Base-by-base conservation (phyloP, 2,113 vertebrate genomes). In the Carassius auratus region DNA sequence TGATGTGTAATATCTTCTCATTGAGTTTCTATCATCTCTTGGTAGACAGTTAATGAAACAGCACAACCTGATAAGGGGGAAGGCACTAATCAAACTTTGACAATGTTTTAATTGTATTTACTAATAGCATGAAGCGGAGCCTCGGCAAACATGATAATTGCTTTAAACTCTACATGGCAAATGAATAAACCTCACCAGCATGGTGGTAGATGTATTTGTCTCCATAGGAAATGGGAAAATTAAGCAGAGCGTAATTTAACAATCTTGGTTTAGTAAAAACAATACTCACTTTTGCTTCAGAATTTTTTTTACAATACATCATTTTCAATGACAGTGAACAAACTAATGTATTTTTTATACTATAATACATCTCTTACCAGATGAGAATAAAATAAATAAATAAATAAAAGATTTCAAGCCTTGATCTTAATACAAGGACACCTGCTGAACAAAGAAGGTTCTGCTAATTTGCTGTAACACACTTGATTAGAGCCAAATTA, bases 21-120 rank as follows among this genome's bases (percentile, higher is more conserved):
- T 85, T 87, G 87, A 88, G 83, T 87, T 90, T 87, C 87, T 88
- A 90, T 90, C 87, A 85, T 86, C 83, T 85, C 57, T 62, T 69
- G 76, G 76, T 91, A 85, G 84, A 87, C 61, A 48, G 87, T 83
- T 84, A 88, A 87, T 86, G 80, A 85, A 85, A 90, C 86, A 85
- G 86, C 82, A 88, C 75, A 89, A 76, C 75, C 86, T 86, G 77
- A 88, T 87, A 61, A 86, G 76, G 38, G 76, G 83, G 52, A 52
- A 89, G 81, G 84, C 69, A 85, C 81, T 88, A 89, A 90, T 88
- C 86, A 87, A 89, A 87, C 83, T 84, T 87, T 87, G 88, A 90
- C 89, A 84, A 84, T 76, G 84, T 89, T 89, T 88, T 87, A 88
- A 88, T 89, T 81, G 90, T 87, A 73, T 68, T 68, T 85, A 62